A percentile compares a stretch with the other conserved stretches of the same genome.
Conservation (phyloP, 1,140 invertebrate genomes). For the Ooceraea biroi region DNA sequence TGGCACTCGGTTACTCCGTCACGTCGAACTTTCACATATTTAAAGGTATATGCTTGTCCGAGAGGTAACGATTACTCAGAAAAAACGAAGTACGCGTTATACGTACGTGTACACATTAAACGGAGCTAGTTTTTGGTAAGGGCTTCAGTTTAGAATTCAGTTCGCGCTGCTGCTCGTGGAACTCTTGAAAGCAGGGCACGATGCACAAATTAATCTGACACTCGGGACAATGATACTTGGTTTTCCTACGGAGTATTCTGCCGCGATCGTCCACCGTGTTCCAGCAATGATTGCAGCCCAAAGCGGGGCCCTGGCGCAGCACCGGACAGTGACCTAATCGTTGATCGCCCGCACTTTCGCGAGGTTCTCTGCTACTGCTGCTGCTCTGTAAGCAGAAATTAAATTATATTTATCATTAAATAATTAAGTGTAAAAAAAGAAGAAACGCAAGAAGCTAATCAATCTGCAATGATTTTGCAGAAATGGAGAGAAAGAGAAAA, state of each 20-base stretch:
- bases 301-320: slow-evolving; percentile 91
- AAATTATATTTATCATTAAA: slow-evolving; percentile 28
- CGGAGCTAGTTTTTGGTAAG: slow-evolving; percentile 85
- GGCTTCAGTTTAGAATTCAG: slow-evolving; percentile 79
- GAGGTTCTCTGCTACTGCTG: slow-evolving; percentile 55
- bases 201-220: slow-evolving; percentile 95
- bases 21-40: slow-evolving; percentile 4
- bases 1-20: not conserved
- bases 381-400: slow-evolving; percentile 60
- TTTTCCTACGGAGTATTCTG: slow-evolving; percentile 92
- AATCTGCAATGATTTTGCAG: not conserved
- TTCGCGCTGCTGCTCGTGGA: slow-evolving; percentile 88
- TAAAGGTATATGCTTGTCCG: slow-evolving; percentile 13
- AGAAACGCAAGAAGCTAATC: not conserved
- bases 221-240: slow-evolving; percentile 95
- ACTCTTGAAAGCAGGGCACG: slow-evolving; percentile 94
- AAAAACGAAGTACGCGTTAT: slow-evolving; percentile 24
- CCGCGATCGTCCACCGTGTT: slow-evolving; percentile 94
- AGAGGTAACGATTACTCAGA: slow-evolving; percentile 37
- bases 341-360: slow-evolving; percentile 73
- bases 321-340: slow-evolving; percentile 91
- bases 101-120: slow-evolving; percentile 70
- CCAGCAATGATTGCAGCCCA: slow-evolving; percentile 95
- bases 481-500: not conserved
- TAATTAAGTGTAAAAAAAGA: slow-evolving; percentile 42